Base-by-base conservation (phyloP, 2,888 invertebrate genomes). In the Polia nebulosa region DNA sequence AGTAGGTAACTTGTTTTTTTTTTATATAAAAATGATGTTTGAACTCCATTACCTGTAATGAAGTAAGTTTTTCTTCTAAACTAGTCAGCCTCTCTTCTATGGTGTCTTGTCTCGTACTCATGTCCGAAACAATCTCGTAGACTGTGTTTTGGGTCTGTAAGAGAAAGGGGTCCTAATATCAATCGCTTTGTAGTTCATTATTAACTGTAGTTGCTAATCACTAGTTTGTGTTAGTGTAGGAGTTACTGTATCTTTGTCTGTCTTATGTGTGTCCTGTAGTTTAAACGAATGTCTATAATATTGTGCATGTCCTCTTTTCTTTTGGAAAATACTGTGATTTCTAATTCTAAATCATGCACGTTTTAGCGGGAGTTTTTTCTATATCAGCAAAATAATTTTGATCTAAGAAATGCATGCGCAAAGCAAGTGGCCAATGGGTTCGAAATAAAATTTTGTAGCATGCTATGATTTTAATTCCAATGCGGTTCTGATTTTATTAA, bases 81-180 rank as follows among this genome's bases (percentile, higher is more conserved):
- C 98, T 97, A 83, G 98, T 97, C 88, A 99, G 96, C 89, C 99
- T 97, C 94, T 99, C 99, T 93, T 99, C 99, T 84, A 99, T 97
- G 60, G 97, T 97, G 91, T 99, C 98, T 94, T 99, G 99, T 63
- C 99, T 97, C 73, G 98, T 97, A 90, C 99, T 99, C 98, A 99
- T 98, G 89, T 99, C 99, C 66, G 99, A 98, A 80, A 99, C 99
- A 88, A 99, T 98, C 96, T 99, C 99, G 93, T 99, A 99, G 84
- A 99, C 99, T 62, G 99, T 99, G 90, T 99, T 99, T 96, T 99
- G 99, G 81, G 99, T 99, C 99, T 99, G 97, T 82, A 96, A 96
- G 87, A 96, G 90, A 90, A 95, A 95, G 91, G 96, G 96, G 92
- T 96, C 95, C 96, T 96, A 93, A 91, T 94, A 92, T 96, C 95